Base-by-base conservation (phyloP, 2,888 invertebrate genomes). In the Pelosia muscerda region DNA sequence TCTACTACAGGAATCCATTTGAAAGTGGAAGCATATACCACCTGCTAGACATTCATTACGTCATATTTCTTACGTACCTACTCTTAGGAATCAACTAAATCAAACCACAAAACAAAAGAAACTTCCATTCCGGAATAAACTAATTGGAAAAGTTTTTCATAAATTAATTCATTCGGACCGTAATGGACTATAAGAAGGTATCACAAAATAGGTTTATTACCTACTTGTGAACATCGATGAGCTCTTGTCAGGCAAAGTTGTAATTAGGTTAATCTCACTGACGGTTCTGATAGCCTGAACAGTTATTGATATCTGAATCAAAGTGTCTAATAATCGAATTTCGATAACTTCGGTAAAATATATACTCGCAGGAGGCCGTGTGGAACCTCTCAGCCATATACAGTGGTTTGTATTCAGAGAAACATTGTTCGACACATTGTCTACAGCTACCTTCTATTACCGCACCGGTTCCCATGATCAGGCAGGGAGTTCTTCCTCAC, bases 161-260 rank as follows among this genome's bases (percentile, higher is more conserved):
- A 72, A 76, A 23, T 59, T 38, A 22, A 68, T 58, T 68, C 63
- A 61, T 77, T 55, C 23, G 79, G 68, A 28, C 68, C 67, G 56
- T 81, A 86, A 83, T 86, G 83, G 83, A 86, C 82, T 81, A 73
- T 76, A 71, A 75, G 72, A 69, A 71, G 68, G 62, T 72, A 71
- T 71, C 68, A 65, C 55, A 69, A 83, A 82, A 73, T 77, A 74
- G 79, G 75, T 74, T 77, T 71, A 81, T 71, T 74, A 59, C 69
- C 71, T 66, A 62, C 71, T 76, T 75, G 76, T 61, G 60, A 69
- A 72, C 72, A 69, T 77, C 71, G 74, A 86, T 82, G 77, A 74
- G 66, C 66, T 63, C 70, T 81, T 73, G 84, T 83, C 86, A 86
- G 83, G 86, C 86, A 81, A 86, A 67, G 62, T 66, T 72, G 77